Evolutionary conservation across 2,113 vertebrate species (phyloP).

Genomic region (Petrocephalus microphthalmus): DNA sequence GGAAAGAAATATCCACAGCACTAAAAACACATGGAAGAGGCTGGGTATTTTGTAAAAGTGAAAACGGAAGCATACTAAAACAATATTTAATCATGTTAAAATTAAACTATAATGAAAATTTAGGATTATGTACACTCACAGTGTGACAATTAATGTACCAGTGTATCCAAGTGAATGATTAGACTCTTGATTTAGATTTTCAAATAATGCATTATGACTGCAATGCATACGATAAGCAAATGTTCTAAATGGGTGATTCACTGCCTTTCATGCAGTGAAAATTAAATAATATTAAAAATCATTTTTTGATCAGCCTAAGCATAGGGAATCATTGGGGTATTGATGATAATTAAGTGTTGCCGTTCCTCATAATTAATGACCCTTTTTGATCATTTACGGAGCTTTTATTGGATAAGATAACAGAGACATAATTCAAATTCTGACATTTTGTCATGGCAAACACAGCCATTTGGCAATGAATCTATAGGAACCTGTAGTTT

Average conservation of each 20-base stretch:
- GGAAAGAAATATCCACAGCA: too few relatives aligned
- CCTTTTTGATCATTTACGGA: background rate
- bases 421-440: background rate
- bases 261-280: background rate
- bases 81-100: background rate
- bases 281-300: background rate
- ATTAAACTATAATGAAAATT: background rate
- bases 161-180: background rate
- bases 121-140: background rate
- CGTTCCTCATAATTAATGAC: background rate
- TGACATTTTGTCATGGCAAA: background rate
- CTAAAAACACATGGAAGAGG: background rate
- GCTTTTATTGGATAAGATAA: background rate
- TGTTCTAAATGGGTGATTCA: background rate
- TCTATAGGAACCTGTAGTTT: background rate
- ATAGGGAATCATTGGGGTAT: background rate
- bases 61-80: background rate
- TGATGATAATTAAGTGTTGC: background rate
- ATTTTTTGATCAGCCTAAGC: background rate
- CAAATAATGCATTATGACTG: background rate
- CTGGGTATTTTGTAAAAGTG: background rate
- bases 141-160: background rate
- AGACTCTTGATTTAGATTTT: background rate
- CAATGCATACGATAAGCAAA: background rate
- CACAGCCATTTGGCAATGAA: background rate